phyloP scores from a whole-genome alignment of 2,888 invertebrate genomes.

The Vandiemenella viatica region DNA sequence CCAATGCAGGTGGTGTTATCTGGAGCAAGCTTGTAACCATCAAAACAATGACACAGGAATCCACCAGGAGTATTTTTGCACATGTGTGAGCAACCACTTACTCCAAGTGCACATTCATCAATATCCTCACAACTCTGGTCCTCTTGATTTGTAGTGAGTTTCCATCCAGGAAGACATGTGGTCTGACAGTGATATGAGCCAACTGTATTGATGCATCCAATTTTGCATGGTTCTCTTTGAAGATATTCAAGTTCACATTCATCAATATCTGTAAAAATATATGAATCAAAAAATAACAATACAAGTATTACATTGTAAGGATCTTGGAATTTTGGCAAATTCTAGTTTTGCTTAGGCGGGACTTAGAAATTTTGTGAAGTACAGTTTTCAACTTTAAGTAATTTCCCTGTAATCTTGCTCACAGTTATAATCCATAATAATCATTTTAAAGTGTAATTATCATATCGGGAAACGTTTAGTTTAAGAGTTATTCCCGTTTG shows the following conservation, averaged over 20 bases:
- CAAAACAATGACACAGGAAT: conserved; percentile 23
- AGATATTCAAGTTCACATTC: conserved; percentile 35
- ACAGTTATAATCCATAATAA: too few species aligned
- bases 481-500: too few species aligned
- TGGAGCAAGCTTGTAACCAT: conserved; percentile 6
- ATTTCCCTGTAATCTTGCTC: too few species aligned
- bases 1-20: conserved; percentile 10
- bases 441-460: too few species aligned
- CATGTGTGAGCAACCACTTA: conserved; percentile 33
- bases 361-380: too few species aligned
- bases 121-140: conserved; percentile 30
- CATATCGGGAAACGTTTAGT: too few species aligned
- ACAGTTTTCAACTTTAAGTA: too few species aligned
- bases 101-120: conserved; percentile 25
- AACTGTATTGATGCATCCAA: conserved; percentile 35
- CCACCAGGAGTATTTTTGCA: conserved; percentile 28
- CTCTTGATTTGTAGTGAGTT: conserved; percentile 18
- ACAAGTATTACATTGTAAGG: too few species aligned
- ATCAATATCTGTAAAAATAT: conserved; percentile 38
- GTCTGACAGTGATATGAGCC: conserved; percentile 41
- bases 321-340: too few species aligned
- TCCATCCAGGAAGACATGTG: conserved; percentile 22
- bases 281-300: too few species aligned
- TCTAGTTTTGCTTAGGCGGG: too few species aligned
- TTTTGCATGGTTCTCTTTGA: conserved; percentile 30